phyloP scores from a whole-genome alignment of 2,888 invertebrate species.

The Mesodorylaimus sp. region DNA sequence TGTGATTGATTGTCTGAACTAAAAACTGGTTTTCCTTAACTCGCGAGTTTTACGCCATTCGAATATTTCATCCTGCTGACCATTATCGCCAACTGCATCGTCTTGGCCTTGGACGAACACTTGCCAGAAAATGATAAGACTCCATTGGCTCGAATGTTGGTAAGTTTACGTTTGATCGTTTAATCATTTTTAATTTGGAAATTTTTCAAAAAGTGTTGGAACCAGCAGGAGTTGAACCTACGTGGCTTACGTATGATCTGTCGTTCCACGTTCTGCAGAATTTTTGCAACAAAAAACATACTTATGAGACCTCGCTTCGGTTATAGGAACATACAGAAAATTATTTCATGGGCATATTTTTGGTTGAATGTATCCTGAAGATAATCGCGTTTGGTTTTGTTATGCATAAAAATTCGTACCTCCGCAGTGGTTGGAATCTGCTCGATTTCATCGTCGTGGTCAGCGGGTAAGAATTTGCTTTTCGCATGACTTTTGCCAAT shows the following conservation, averaged over 20 bases:
- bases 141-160: slow-evolving; percentile 93
- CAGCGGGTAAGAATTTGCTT: slow-evolving; percentile 69
- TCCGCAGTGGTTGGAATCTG: slow-evolving; percentile 99
- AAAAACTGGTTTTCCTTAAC: slow-evolving; percentile 1
- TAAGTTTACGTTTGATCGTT: no score
- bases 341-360: slow-evolving; percentile 99
- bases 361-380: slow-evolving; percentile 99
- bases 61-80: slow-evolving; percentile 99
- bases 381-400: slow-evolving; percentile 99
- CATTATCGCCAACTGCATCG: slow-evolving; percentile 99
- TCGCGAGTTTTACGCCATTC: slow-evolving; percentile 53
- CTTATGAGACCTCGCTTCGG: no score
- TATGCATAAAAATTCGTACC: slow-evolving; percentile 96
- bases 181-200: slow-evolving; percentile 4
- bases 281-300: no score
- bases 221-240: no score
- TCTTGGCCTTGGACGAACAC: slow-evolving; percentile 99
- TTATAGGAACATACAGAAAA: slow-evolving; percentile 93
- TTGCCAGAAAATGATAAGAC: slow-evolving; percentile 97
- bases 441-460: slow-evolving; percentile 99
- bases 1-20: not conserved
- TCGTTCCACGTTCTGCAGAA: no score
- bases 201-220: no score
- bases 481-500: not conserved
- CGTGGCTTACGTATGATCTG: no score